A percentile compares a stretch with the other conserved stretches of the same genome.
These are phyloP conservation scores for Anniella stebbinsi DNA, from an alignment of 2,797 vertebrate species.

Conservation along the genomic window DNA sequence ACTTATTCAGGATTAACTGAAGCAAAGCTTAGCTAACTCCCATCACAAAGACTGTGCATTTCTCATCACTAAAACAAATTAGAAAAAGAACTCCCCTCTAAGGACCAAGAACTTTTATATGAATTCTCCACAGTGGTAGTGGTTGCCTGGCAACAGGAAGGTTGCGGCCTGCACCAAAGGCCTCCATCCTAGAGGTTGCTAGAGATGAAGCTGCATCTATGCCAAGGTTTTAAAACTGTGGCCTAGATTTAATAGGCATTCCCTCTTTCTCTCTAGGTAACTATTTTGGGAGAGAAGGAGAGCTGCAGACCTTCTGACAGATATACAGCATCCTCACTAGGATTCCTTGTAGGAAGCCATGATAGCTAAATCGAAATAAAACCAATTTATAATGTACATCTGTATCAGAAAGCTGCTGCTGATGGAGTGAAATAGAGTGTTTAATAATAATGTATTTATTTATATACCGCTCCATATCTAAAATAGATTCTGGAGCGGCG, in stretches of 20 bases:
- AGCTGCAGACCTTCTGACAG: too few species aligned
- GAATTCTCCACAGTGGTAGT: not conserved
- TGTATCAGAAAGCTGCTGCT: too few species aligned
- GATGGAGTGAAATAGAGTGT: not conserved
- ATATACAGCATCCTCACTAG: not conserved
- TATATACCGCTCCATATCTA: too few species aligned
- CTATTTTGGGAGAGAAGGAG: not conserved
- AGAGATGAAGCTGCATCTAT: not conserved
- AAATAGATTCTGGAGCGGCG: too few species aligned
- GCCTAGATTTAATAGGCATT: not conserved
- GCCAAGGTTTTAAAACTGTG: too few species aligned
- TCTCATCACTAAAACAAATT: not conserved
- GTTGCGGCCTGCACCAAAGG: constrained; percentile 9
- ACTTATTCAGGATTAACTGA: not conserved
- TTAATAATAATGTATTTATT: too few species aligned
- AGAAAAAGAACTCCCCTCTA: not conserved
- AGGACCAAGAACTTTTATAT: not conserved
- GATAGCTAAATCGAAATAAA: not conserved
- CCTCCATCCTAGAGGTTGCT: not conserved
- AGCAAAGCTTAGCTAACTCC: not conserved
- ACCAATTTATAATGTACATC: not conserved
- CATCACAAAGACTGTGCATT: not conserved
- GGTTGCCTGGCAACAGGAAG: not conserved
- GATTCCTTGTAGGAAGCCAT: not conserved
- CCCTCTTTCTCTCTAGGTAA: not conserved